Evolutionary conservation across 2,113 vertebrate genomes (phyloP).

Genomic region (Ictidomys tridecemlineatus): DNA sequence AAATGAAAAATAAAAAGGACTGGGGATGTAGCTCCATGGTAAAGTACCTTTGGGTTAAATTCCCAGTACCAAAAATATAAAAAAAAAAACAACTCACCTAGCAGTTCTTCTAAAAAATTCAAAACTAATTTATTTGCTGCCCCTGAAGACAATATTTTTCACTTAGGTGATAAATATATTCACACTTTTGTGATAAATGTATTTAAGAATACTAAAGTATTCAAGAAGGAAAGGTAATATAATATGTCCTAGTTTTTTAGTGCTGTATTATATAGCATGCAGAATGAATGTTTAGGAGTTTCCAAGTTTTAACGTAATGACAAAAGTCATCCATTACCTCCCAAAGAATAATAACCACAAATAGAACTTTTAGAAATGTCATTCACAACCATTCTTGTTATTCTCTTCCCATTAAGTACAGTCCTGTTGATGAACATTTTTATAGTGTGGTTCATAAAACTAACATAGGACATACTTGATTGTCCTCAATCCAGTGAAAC

Average conservation of each 20-base stretch:
- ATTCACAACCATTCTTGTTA: not conserved
- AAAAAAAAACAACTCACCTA: not conserved
- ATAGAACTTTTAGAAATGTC: constrained; percentile 7
- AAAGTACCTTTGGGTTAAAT: too few relatives aligned
- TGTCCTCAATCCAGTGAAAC: constrained; percentile 12
- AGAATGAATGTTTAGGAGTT: constrained; percentile 4
- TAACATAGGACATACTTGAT: not conserved
- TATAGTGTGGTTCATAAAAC: not conserved
- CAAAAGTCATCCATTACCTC: not conserved
- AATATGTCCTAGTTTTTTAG: not conserved
- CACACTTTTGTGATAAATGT: constrained; percentile 47
- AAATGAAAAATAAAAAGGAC: too few relatives aligned
- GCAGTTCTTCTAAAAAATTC: constrained; percentile 52
- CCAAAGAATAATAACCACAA: not conserved
- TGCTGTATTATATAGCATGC: not conserved
- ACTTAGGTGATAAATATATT: constrained; percentile 6
- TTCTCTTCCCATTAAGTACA: not conserved
- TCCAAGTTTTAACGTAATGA: constrained; percentile 50
- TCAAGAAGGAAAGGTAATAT: constrained; percentile 39
- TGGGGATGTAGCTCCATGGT: too few relatives aligned
- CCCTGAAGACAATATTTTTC: constrained; percentile 47
- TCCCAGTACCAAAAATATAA: too few relatives aligned
- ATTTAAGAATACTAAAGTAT: not conserved
- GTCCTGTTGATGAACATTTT: not conserved
- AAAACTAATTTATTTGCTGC: constrained; percentile 45